Conservation (phyloP, 2,797 vertebrate species). For the Nothura maculosa region DNA sequence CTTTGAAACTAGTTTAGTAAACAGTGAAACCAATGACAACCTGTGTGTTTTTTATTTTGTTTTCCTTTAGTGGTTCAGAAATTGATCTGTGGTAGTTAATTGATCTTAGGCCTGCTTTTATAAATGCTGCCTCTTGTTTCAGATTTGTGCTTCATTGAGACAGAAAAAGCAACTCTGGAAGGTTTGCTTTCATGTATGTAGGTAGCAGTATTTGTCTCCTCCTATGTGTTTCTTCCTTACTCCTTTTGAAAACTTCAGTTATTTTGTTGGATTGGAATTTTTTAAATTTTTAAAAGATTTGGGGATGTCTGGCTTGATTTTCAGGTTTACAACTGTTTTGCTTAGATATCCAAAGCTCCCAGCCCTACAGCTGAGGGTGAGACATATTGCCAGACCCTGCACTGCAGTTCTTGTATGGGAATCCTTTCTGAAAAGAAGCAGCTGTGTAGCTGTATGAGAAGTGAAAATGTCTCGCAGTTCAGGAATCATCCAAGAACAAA, state of each 20-base stretch:
- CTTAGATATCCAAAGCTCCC: slow-evolving; percentile 49
- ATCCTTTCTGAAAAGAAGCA: slow-evolving; percentile 41
- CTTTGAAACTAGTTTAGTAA: background rate
- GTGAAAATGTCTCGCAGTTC: slow-evolving; percentile 62
- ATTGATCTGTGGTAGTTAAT: background rate
- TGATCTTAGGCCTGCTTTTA: background rate
- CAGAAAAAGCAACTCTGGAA: background rate
- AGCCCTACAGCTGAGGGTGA: slow-evolving; percentile 42
- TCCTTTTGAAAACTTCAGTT: background rate
- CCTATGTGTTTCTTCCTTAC: background rate
- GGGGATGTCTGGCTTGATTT: background rate
- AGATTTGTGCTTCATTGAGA: background rate
- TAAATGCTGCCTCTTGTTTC: background rate
- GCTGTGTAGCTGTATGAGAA: slow-evolving; percentile 33
- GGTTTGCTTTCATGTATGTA: background rate
- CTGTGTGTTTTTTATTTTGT: background rate
- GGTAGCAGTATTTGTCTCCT: background rate
- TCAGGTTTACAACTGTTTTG: background rate
- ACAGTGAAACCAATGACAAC: background rate
- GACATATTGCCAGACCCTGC: slow-evolving; percentile 17
- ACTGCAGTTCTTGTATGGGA: background rate
- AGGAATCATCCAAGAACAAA: slow-evolving; percentile 52
- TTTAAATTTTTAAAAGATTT: background rate
- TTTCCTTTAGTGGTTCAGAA: background rate
- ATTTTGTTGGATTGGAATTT: background rate